Percentiles rank a stretch among this genome's conserved stretches.
phyloP scores from a whole-genome alignment of 2,888 invertebrate species.

The Cepaea hortensis region DNA sequence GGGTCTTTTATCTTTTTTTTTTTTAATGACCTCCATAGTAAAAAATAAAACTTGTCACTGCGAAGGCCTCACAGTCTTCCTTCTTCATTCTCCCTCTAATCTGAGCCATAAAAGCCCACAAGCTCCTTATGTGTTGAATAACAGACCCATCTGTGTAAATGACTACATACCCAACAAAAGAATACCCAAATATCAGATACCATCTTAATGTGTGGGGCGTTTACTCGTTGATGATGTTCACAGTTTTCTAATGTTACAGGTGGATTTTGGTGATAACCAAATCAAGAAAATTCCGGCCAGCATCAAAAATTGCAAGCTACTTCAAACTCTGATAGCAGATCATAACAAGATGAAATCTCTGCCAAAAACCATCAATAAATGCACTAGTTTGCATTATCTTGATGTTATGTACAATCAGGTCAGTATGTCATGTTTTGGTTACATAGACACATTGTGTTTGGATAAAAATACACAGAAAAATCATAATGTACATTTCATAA shows the following conservation, averaged over 20 bases:
- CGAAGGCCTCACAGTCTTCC: no score
- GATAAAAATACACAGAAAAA: background rate
- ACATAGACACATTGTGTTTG: background rate
- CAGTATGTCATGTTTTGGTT: background rate
- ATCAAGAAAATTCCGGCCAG: slow-evolving; percentile 65
- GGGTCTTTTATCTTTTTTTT: no score
- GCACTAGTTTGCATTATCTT: slow-evolving; percentile 63
- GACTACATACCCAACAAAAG: no score
- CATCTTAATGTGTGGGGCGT: no score
- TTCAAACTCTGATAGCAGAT: slow-evolving; percentile 65
- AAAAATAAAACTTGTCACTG: no score
- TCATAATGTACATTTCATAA: background rate
- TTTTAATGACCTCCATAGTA: no score
- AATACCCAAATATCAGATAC: no score
- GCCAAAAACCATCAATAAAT: slow-evolving; percentile 71
- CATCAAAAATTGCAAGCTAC: slow-evolving; percentile 60
- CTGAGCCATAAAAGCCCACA: no score
- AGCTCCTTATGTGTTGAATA: no score
- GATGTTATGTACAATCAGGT: slow-evolving; percentile 72
- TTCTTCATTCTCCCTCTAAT: no score
- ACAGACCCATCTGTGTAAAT: no score
- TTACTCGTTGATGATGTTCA: background rate
- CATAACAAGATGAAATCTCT: slow-evolving; percentile 71
- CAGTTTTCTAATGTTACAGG: slow-evolving; percentile 52
- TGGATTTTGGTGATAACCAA: slow-evolving; percentile 67